These are phyloP conservation scores for Tachypleus tridentatus DNA, from an alignment of 1,140 invertebrate genomes.

Conservation along the genomic window DNA sequence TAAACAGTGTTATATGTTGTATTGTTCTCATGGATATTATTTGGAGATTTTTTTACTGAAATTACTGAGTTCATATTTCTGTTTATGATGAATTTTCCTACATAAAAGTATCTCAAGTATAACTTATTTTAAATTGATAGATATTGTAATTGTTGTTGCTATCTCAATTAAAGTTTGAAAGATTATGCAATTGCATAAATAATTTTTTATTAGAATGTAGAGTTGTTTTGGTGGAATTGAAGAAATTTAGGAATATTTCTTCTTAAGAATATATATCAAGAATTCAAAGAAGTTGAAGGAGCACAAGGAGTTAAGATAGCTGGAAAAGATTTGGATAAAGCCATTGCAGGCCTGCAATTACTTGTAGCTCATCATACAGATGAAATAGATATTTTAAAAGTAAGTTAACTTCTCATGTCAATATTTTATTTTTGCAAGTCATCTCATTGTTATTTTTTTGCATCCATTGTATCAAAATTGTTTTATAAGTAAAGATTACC, in stretches of 20 bases:
- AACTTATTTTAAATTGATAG: too few species aligned
- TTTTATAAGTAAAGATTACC: too few species aligned
- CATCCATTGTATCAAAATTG: slow-evolving; percentile 21
- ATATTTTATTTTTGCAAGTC: too few species aligned
- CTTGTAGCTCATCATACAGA: slow-evolving; percentile 80
- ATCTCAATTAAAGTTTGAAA: too few species aligned
- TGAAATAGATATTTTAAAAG: slow-evolving; percentile 74
- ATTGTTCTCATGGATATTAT: too few species aligned
- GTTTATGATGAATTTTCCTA: too few species aligned
- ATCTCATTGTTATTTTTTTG: slow-evolving; percentile 1
- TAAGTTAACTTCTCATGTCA: slow-evolving; percentile 21
- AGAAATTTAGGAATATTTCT: slow-evolving; percentile 18
- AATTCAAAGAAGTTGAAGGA: slow-evolving; percentile 87
- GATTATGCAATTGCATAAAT: too few species aligned
- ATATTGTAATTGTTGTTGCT: fast-evolving
- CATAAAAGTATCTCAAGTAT: too few species aligned
- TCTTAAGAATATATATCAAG: slow-evolving; percentile 80
- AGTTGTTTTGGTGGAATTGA: slow-evolving; percentile 3
- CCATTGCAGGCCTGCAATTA: slow-evolving; percentile 74
- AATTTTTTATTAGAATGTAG: background rate
- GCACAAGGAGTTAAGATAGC: slow-evolving; percentile 98
- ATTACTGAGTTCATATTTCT: too few species aligned
- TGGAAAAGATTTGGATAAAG: slow-evolving; percentile 94
- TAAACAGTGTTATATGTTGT: too few species aligned
- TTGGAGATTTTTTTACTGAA: too few species aligned